Percentiles rank a stretch among this genome's conserved stretches.
phyloP scores from a whole-genome alignment of 1,140 invertebrate species.

The Zaprionus kolodkinae region DNA sequence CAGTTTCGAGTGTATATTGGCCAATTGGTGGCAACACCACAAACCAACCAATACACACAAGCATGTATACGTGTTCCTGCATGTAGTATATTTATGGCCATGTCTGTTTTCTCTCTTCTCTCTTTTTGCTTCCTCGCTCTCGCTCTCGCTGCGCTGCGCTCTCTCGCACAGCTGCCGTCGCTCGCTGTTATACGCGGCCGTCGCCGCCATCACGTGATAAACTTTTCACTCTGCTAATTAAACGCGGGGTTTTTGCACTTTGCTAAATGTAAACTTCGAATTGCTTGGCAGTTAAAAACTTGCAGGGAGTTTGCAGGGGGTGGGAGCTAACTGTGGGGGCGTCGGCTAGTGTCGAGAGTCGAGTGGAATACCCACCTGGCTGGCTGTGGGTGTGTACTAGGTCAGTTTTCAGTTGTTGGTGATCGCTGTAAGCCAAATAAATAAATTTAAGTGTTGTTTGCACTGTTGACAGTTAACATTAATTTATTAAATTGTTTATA shows the following conservation, averaged over 20 bases:
- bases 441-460: conserved; percentile 61
- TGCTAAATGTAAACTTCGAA: conserved; percentile 57
- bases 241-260: conserved; percentile 75
- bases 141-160: neutral
- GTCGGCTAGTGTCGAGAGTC: neutral
- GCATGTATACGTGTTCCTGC: conserved; percentile 5
- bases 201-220: conserved; percentile 73
- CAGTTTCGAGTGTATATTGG: conserved; percentile 76
- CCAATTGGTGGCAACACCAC: conserved; percentile 49
- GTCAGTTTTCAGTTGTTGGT: conserved; percentile 57
- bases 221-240: conserved; percentile 75
- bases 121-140: neutral
- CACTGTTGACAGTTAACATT: conserved; percentile 40
- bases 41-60: neutral
- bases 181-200: conserved; percentile 15
- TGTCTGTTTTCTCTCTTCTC: conserved; percentile 31
- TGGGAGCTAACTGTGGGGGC: neutral
- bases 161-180: conserved; percentile 1
- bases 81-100: conserved; percentile 51
- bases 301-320: neutral
- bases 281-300: conserved; percentile 44
- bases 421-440: conserved; percentile 69
- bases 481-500: conserved; percentile 58
- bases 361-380: neutral
- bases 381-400: conserved; percentile 52